Evolutionary conservation across 2,888 invertebrate species (phyloP), one percentile per base, ranked within the genome.

Genomic region (Icerya purchasi): DNA sequence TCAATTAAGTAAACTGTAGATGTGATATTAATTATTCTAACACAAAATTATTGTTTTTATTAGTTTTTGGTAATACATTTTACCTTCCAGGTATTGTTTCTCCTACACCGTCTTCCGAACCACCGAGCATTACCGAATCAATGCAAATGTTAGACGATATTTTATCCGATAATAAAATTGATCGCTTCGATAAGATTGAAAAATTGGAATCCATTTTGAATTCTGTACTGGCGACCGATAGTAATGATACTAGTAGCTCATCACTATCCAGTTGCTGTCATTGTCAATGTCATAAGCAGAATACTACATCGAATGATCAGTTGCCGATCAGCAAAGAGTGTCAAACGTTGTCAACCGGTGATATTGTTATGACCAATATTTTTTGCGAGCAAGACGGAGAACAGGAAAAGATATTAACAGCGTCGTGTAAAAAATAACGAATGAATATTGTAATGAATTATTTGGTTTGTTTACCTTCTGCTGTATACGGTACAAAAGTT

Each of bases 141-240:
- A 88, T 89, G 87, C 87, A 87, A 70, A 79, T 88, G 76, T 82
- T 89, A 74, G 86, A 89, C 68, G 84, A 86, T 69, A 84, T 89
- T 65, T 73, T 89, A 60, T 83, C 84, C 61, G 85, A 90, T 70
- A 80, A 79, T 63, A 81, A 81, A 64, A 86, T 90, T 79, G 88
- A 89, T 70, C 80, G 84, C 66, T 77, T 88, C 50, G 86, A 86
- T 65, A 87, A 84, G 71, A 86, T 90, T 63, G 89, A 89, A 68
- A 84, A 85, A 67, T 74, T 91, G 54, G 90, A 90, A 73, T 86
- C 86, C 54, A 86, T 90, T 66, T 73, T 89, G 62, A 84, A 52
- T 53, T 60, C 60, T n/a, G 60, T 60, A 22, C 22, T 60, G 20
- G 55, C 56, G 8, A 21, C 20, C 19, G 22, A 54, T 23, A 22